phyloP scores from a whole-genome alignment of 35 echinoderm and acorn worm species.

The Hemicentrotus pulcherrimus region DNA sequence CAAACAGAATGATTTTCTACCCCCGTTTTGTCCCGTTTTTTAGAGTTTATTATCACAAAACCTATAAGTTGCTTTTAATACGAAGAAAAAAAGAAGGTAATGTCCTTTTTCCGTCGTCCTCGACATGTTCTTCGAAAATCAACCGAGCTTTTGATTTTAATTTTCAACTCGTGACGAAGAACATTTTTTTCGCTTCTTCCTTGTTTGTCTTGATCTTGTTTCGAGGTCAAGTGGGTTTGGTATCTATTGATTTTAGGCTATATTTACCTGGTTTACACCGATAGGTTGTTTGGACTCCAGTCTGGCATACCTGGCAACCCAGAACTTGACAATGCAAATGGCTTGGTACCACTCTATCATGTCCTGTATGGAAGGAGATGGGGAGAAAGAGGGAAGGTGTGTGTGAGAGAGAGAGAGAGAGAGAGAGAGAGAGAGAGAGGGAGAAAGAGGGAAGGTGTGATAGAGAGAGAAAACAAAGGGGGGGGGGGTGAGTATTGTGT shows the following conservation, averaged over 20 bases:
- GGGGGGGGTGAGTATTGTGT: neutral
- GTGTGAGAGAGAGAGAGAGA: neutral
- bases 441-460: neutral
- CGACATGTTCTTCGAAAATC: neutral
- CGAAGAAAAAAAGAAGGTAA: too few relatives aligned
- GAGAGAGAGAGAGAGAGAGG: neutral
- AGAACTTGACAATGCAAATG: constrained; percentile 73
- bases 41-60: too few relatives aligned
- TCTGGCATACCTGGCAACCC: constrained; percentile 10
- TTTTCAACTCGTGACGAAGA: neutral
- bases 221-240: neutral
- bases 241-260: neutral
- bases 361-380: constrained; percentile 59
- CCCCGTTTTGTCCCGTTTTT: too few relatives aligned
- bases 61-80: too few relatives aligned
- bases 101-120: too few relatives aligned
- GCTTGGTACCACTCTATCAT: constrained; percentile 95
- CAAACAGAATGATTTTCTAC: too few relatives aligned
- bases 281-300: neutral
- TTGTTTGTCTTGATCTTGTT: neutral
- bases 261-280: neutral
- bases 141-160: neutral
- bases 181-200: neutral
- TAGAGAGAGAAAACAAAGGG: neutral
- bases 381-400: neutral